A percentile compares a stretch with the other conserved stretches of the same genome.
These are phyloP conservation scores for Drosophila anomalata DNA, from an alignment of 2,888 invertebrate species.

Conservation along the genomic window DNA sequence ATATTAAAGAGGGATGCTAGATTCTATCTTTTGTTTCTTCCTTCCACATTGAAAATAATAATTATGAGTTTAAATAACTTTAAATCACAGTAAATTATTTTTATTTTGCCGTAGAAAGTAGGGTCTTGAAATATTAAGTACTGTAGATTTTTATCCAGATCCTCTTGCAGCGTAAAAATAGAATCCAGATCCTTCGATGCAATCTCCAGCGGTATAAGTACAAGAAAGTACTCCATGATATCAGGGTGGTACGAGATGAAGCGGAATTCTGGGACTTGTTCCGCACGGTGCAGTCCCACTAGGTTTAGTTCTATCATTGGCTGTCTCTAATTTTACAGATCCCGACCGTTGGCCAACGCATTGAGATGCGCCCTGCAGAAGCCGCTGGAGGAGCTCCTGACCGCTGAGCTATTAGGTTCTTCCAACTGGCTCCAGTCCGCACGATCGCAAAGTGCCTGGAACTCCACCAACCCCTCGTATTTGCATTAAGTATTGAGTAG, in stretches of 20 bases:
- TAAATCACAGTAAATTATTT: not conserved
- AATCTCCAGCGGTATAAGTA: not conserved
- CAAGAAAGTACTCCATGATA: no score
- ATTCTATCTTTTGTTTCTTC: no score
- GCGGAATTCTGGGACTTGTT: no score
- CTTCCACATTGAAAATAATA: no score
- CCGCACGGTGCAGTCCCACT: no score
- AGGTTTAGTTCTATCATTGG: not conserved
- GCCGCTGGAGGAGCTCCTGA: not conserved
- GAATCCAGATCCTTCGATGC: not conserved
- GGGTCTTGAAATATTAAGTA: no score
- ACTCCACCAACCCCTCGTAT: not conserved
- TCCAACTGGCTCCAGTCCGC: not conserved
- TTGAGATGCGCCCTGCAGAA: conserved; percentile 28
- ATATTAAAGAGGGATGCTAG: not conserved
- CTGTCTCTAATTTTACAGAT: conserved; percentile 11
- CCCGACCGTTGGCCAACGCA: conserved; percentile 58
- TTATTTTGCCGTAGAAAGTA: not conserved
- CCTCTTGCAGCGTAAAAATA: not conserved
- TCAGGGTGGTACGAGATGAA: no score
- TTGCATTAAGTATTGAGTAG: not conserved
- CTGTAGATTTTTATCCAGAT: not conserved
- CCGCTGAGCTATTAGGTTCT: not conserved
- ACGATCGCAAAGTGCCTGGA: not conserved
- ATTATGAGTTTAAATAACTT: no score